Evolutionary conservation across 30 jellyfish, hydroid and myxozoan species (phyloP).

Genomic region (Pseudorhiza aurosa): DNA sequence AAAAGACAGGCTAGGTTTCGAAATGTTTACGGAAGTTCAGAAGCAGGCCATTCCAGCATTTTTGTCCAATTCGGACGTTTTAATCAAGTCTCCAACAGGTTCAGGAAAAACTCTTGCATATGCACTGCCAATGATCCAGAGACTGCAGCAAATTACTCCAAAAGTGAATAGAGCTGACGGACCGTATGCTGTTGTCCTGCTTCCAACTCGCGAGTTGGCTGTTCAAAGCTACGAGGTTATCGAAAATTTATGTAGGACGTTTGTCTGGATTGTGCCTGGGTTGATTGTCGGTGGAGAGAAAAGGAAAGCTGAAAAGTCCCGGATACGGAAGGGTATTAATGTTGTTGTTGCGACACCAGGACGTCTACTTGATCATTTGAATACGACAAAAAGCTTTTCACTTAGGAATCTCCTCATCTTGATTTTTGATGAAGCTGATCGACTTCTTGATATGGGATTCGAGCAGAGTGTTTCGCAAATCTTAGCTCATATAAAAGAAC

Average conservation of each 20-base stretch:
- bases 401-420: constrained; percentile 45
- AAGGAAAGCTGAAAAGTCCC: constrained; percentile 91
- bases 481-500: constrained; percentile 24
- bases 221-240: constrained; percentile 79
- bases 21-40: constrained; percentile 78
- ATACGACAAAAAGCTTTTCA: constrained; percentile 81
- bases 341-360: constrained; percentile 97
- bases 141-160: constrained; percentile 64
- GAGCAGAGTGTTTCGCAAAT: constrained; percentile 67
- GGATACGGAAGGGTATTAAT: constrained; percentile 96
- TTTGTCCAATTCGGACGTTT: constrained; percentile 71
- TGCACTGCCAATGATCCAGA: constrained; percentile 88
- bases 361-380: constrained; percentile 86
- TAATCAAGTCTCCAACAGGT: constrained; percentile 97
- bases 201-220: constrained; percentile 98
- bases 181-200: constrained; percentile 81
- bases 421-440: constrained; percentile 97
- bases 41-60: constrained; percentile 74
- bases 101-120: constrained; percentile 95
- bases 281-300: constrained; percentile 95
- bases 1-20: constrained; percentile 64
- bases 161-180: constrained; percentile 87
- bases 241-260: constrained; percentile 79
- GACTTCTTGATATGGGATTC: constrained; percentile 93
- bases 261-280: constrained; percentile 94